Evolutionary conservation across 2,888 invertebrate species (phyloP), one percentile per base, ranked within the genome.

Genomic region (Sminthurinus aureus): DNA sequence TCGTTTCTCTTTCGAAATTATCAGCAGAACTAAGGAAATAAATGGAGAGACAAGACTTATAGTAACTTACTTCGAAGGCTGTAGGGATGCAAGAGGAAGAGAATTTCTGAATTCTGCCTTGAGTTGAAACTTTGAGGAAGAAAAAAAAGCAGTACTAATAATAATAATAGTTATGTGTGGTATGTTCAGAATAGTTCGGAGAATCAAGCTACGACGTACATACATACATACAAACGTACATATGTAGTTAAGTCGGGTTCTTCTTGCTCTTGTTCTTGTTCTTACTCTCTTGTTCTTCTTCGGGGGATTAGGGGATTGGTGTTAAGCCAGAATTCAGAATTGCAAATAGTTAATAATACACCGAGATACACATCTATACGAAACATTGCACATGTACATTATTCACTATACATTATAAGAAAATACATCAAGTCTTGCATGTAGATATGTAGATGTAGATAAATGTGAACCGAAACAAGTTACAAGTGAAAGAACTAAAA

Each of bases 11-110:
- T 22, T 20, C 38, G 20, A 26, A 67, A 67, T 79, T 79, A 58
- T 79, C 38, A 66, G 67, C 20, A 67, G 58, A 79, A 79, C 79
- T 79, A 79, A 79, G 20, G 79, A 26, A 67, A 66, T 24, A 67
- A 38, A 50, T 15, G 67, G 18, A 26, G 79, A 81, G 74, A 73
- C 13, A 38, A 74, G 74, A 64, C 58, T 81, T 81, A 74, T 75
- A 81, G 74, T 75, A 64, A 82, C 83, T 84, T 84, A 84, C 81
- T 84, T 84, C 83, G 83, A 76, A 83, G 76, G 81, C 50, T 81
- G 51, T 51, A 38, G 73, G 80, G 69, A 80, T 51, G 73, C 69
- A 80, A 80, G 80, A 80, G 71, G 71, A 71, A 80, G 80, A 81
- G 75, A 77, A 77, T 66, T 76, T 20, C 24, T 52, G 66, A 77